Evolutionary conservation across 2,113 vertebrate species (phyloP).

Genomic region (Channa argus): DNA sequence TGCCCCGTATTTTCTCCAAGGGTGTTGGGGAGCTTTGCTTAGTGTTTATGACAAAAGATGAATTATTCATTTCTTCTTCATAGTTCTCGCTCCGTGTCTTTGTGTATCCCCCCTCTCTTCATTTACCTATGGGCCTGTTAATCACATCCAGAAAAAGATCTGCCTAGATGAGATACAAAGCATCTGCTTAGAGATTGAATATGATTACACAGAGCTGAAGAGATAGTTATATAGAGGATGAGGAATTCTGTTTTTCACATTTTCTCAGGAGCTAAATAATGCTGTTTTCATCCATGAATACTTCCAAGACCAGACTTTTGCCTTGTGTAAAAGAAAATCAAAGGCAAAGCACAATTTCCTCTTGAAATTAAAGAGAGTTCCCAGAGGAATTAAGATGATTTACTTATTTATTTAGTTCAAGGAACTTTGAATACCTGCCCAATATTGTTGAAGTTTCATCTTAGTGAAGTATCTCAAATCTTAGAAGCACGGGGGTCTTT

Average conservation of each 20-base stretch:
- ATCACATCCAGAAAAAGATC: slow-evolving; percentile 47
- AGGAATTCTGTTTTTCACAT: slow-evolving; percentile 1
- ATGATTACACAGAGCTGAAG: slow-evolving; percentile 33
- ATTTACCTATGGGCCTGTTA: slow-evolving; percentile 50
- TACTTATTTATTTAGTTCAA: not conserved
- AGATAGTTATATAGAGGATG: not conserved
- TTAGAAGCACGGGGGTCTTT: not conserved
- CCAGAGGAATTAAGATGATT: too few species aligned
- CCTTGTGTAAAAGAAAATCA: too few species aligned
- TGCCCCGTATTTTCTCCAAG: slow-evolving; percentile 36
- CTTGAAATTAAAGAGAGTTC: not conserved
- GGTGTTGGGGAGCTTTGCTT: slow-evolving; percentile 33
- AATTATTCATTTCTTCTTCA: slow-evolving; percentile 68
- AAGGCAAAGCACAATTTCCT: too few species aligned
- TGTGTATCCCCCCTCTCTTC: slow-evolving; percentile 17
- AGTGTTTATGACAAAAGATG: slow-evolving; percentile 45
- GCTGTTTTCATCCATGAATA: not conserved
- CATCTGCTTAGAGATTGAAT: slow-evolving; percentile 40
- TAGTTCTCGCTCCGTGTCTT: slow-evolving; percentile 26
- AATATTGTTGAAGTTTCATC: not conserved
- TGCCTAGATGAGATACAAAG: slow-evolving; percentile 43
- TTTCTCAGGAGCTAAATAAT: not conserved
- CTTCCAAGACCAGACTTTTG: not conserved
- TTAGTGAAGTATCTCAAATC: not conserved
- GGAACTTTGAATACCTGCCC: too few species aligned